Evolutionary conservation across 30 jellyfish, hydroid and myxozoan species (phyloP).

Genomic region (Catostylus mosaicus): DNA sequence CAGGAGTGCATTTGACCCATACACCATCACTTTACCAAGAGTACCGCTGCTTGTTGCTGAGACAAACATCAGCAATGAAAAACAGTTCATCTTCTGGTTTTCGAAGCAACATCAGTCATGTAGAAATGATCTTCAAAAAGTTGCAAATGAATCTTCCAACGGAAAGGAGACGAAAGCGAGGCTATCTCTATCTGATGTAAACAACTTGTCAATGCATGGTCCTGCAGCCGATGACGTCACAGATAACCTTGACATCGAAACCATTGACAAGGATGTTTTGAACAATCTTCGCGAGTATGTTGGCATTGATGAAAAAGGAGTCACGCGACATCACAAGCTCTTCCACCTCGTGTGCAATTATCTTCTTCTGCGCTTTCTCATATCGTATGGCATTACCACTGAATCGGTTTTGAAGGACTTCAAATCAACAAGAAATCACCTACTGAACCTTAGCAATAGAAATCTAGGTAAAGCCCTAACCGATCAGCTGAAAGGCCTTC

Average conservation of each 20-base stretch:
- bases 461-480: conserved; percentile 60
- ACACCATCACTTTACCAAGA: conserved; percentile 26
- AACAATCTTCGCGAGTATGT: conserved; percentile 56
- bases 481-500: conserved; percentile 60
- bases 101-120: not conserved
- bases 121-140: not conserved
- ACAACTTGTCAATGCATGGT: not conserved
- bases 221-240: conserved; percentile 8
- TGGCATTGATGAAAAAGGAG: conserved; percentile 66
- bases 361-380: conserved; percentile 49
- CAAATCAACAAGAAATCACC: conserved; percentile 49
- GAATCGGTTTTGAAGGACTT: conserved; percentile 58
- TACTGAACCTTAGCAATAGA: conserved; percentile 52
- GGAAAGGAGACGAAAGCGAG: not conserved
- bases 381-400: conserved; percentile 68
- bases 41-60: conserved; percentile 27
- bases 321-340: conserved; percentile 58
- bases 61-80: not conserved
- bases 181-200: not conserved
- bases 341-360: conserved; percentile 66
- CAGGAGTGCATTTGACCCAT: conserved; percentile 40
- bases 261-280: conserved; percentile 60
- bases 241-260: conserved; percentile 42
- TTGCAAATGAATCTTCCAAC: conserved; percentile 3
- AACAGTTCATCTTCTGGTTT: conserved; percentile 41